These are phyloP conservation scores for Zaprionus bogoriensis DNA, from an alignment of 2,888 invertebrate genomes.

Conservation along the genomic window DNA sequence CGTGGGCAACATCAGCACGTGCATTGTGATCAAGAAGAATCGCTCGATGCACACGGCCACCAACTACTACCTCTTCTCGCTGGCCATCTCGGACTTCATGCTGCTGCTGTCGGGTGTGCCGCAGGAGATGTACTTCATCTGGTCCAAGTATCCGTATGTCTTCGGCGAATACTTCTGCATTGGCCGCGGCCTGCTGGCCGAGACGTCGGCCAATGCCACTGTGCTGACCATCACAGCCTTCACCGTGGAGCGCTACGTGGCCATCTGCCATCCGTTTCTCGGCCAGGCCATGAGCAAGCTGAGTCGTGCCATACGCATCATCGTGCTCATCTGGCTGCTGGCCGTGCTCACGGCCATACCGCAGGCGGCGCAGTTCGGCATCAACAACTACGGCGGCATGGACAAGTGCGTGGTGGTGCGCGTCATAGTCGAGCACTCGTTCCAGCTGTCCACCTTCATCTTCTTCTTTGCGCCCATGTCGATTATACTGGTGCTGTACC, in stretches of 20 bases:
- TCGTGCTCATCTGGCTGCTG: constrained; percentile 90
- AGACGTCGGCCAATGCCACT: constrained; percentile 91
- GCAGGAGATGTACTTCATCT: constrained; percentile 90
- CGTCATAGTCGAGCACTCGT: constrained; percentile 84
- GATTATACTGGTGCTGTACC: constrained; percentile 91
- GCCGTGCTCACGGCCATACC: constrained; percentile 90
- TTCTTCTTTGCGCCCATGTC: constrained; percentile 96
- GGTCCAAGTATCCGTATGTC: constrained; percentile 90
- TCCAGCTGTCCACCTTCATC: constrained; percentile 87
- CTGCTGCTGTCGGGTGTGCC: constrained; percentile 88
- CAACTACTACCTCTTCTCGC: constrained; percentile 92
- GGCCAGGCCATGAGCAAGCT: constrained; percentile 91
- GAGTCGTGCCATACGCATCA: constrained; percentile 90
- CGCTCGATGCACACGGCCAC: constrained; percentile 92
- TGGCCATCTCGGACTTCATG: constrained; percentile 92
- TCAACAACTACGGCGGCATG: constrained; percentile 81
- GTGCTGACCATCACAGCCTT: constrained; percentile 92
- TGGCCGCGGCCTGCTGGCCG: constrained; percentile 89
- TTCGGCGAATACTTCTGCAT: constrained; percentile 92
- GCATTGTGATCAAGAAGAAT: constrained; percentile 91
- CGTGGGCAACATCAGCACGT: constrained; percentile 92
- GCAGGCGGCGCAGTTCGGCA: constrained; percentile 91
- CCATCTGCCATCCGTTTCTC: constrained; percentile 86
- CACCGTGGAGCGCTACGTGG: constrained; percentile 89
- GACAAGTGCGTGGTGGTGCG: constrained; percentile 80